Evolutionary conservation across 2,113 vertebrate genomes (phyloP).

Genomic region (Arvicanthis niloticus): DNA sequence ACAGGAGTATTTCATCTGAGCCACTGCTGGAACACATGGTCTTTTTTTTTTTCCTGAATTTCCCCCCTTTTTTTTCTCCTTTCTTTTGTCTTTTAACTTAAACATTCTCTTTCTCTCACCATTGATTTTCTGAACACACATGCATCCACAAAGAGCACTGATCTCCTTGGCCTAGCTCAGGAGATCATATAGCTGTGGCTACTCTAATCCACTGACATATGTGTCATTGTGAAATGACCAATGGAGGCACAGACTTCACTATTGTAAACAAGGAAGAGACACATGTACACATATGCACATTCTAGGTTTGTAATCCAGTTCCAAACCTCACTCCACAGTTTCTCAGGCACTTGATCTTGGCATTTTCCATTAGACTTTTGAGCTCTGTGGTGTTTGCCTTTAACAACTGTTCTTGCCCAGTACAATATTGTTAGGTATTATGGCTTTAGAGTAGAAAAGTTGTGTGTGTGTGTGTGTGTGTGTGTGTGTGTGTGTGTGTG

Average conservation of each 20-base stretch:
- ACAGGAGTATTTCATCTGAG: conserved; percentile 98
- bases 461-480: neutral
- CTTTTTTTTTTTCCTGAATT: conserved; percentile 2
- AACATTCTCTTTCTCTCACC: conserved; percentile 24
- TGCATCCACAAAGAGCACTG: neutral
- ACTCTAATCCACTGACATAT: conserved; percentile 78
- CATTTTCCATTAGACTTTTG: conserved; percentile 74
- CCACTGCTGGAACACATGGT: conserved; percentile 74
- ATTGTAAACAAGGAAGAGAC: conserved; percentile 69
- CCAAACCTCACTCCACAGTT: conserved; percentile 64
- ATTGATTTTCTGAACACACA: conserved; percentile 70
- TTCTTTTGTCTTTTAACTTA: conserved; percentile 62
- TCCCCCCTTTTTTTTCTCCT: neutral
- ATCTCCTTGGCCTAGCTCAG: conserved; percentile 64
- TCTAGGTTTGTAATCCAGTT: conserved; percentile 61
- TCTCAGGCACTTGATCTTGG: conserved; percentile 53
- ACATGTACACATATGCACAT: conserved; percentile 59
- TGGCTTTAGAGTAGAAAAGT: too few species aligned
- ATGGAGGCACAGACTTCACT: conserved; percentile 65
- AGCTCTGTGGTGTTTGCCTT: conserved; percentile 72
- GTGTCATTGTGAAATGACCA: conserved; percentile 57
- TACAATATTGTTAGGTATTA: neutral
- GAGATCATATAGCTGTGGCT: conserved; percentile 72
- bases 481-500: neutral
- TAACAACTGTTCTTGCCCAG: neutral